A percentile compares a stretch with the other conserved stretches of the same genome.
Evolutionary conservation across 92 coral and sea anemone genomes (phyloP).

Genomic region (Parazoanthus swiftii): DNA sequence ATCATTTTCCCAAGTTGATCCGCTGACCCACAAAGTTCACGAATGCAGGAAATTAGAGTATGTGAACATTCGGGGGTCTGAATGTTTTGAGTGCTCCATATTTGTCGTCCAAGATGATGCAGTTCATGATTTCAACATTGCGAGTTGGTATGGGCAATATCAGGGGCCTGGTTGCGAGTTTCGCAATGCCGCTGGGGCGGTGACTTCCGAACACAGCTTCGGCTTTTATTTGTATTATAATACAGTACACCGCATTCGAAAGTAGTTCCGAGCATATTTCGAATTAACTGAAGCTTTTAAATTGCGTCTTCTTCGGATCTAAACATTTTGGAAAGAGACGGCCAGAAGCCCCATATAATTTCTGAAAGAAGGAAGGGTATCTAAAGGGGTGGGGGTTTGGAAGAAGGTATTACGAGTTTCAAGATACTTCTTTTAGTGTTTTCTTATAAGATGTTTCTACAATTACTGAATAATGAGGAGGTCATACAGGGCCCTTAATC

Average conservation of each 20-base stretch:
- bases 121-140: neutral
- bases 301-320: too few relatives aligned
- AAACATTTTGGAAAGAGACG: too few relatives aligned
- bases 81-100: constrained; percentile 47
- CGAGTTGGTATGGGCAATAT: constrained; percentile 1
- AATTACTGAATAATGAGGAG: too few relatives aligned
- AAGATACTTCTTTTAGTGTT: too few relatives aligned
- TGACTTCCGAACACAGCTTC: constrained; percentile 46
- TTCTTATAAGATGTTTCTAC: too few relatives aligned
- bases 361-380: too few relatives aligned
- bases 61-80: constrained; percentile 56
- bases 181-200: constrained; percentile 8
- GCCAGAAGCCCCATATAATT: too few relatives aligned
- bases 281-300: too few relatives aligned
- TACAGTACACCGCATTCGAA: constrained; percentile 28
- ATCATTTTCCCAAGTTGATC: constrained; percentile 31
- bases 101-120: constrained; percentile 29
- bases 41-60: constrained; percentile 48
- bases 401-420: too few relatives aligned
- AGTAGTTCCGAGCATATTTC: neutral
- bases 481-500: too few relatives aligned
- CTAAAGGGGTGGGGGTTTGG: too few relatives aligned
- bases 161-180: constrained; percentile 16
- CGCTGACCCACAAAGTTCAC: constrained; percentile 36
- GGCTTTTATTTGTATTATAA: constrained; percentile 40